phyloP scores from a whole-genome alignment of 2,797 vertebrate genomes.

The Meda fulgida region DNA sequence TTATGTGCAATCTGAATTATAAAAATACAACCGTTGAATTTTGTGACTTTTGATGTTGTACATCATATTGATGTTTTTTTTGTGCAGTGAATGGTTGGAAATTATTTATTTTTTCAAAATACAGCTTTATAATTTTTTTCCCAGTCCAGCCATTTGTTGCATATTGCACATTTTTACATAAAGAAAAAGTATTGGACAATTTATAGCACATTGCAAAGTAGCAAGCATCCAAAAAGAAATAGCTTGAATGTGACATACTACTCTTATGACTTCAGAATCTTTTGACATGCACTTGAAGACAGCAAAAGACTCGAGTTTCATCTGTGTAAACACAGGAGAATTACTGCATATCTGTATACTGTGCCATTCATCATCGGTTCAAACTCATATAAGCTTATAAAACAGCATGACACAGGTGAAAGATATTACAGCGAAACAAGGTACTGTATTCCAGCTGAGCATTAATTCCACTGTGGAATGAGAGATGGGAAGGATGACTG shows the following conservation, averaged over 20 bases:
- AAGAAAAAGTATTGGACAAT: neutral
- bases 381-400: constrained; percentile 7
- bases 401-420: constrained; percentile 8
- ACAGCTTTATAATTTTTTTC: neutral
- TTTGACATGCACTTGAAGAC: neutral
- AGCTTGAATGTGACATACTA: neutral
- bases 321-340: constrained; percentile 20
- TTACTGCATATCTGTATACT: neutral
- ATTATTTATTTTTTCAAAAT: neutral
- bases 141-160: too few species aligned
- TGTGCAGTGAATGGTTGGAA: too few species aligned
- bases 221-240: neutral
- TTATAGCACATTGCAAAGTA: neutral
- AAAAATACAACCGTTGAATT: neutral
- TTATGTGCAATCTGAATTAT: neutral
- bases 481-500: neutral
- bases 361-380: constrained; percentile 17
- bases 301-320: constrained; percentile 6
- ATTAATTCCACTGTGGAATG: constrained; percentile 14
- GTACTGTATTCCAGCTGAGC: constrained; percentile 8
- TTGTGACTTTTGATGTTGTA: neutral
- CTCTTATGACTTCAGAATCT: neutral
- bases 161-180: neutral
- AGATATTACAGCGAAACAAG: constrained; percentile 15
- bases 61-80: neutral